Percentiles rank a stretch among this genome's conserved stretches.
phyloP scores from a whole-genome alignment of 2,797 vertebrate species.

The Tadarida brasiliensis region DNA sequence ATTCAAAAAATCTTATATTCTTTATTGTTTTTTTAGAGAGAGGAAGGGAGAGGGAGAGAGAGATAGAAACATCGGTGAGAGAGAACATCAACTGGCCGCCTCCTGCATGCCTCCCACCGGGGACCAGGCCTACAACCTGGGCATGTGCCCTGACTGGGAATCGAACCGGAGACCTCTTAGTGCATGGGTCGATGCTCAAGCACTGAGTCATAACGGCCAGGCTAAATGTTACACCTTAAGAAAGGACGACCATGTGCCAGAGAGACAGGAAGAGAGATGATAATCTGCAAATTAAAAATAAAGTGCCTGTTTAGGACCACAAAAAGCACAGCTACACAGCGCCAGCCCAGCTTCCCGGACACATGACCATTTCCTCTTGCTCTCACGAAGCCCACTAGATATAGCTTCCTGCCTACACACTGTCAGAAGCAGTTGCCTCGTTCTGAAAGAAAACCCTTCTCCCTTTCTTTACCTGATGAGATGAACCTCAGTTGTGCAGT shows the following conservation, averaged over 20 bases:
- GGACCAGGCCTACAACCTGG: too few relatives aligned
- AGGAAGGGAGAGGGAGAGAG: too few relatives aligned
- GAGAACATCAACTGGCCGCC: too few relatives aligned
- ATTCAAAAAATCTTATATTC: too few relatives aligned
- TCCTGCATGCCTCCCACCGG: too few relatives aligned
- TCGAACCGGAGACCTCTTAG: too few relatives aligned
- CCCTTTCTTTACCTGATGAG: not conserved
- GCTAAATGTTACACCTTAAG: not conserved
- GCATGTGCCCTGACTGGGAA: too few relatives aligned
- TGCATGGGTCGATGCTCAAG: too few relatives aligned
- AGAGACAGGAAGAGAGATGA: not conserved
- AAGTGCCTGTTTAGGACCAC: not conserved
- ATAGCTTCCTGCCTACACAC: not conserved
- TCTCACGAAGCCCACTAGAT: not conserved
- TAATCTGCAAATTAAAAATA: conserved; percentile 20
- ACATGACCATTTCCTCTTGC: not conserved
- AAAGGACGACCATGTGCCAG: not conserved
- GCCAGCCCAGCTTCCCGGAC: not conserved
- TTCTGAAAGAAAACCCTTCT: not conserved
- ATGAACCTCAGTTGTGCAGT: not conserved
- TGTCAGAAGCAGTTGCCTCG: not conserved
- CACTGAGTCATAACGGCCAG: too few relatives aligned
- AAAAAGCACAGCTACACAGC: not conserved
- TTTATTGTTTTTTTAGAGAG: too few relatives aligned
- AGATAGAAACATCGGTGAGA: too few relatives aligned